Conservation (phyloP, 2,888 invertebrate species). For the Elmis aenea region DNA sequence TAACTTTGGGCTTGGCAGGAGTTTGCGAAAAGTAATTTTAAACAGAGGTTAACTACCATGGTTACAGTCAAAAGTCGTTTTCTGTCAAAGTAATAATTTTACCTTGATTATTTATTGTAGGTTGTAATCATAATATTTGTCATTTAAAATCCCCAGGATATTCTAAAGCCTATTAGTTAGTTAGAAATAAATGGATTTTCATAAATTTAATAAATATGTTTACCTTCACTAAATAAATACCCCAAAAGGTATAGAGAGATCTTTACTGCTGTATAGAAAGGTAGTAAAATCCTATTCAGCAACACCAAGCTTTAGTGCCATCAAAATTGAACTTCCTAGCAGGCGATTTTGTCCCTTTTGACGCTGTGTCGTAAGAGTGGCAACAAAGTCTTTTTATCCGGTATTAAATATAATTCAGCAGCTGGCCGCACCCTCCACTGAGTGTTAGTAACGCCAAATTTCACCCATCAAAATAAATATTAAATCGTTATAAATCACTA, state of each 20-base stretch:
- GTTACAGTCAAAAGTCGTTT: no score
- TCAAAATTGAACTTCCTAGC: conserved; percentile 27
- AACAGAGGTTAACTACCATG: no score
- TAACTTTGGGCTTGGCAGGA: no score
- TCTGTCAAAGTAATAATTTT: no score
- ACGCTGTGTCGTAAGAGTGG: conserved; percentile 13
- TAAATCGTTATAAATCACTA: conserved; percentile 49
- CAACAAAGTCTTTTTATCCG: conserved; percentile 26
- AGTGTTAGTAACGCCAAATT: conserved; percentile 49
- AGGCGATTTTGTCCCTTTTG: conserved; percentile 31
- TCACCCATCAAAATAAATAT: conserved; percentile 52
- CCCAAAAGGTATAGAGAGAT: conserved; percentile 15
- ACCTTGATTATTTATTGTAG: no score
- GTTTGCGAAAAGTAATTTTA: no score
- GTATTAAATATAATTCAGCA: conserved; percentile 43
- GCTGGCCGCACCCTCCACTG: conserved; percentile 42
- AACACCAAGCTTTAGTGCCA: conserved; percentile 32
- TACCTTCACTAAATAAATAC: conserved; percentile 22
- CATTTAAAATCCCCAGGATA: no score
- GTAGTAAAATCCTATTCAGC: conserved; percentile 42
- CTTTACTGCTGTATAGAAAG: conserved; percentile 33
- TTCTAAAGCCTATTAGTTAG: no score
- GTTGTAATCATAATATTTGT: no score
- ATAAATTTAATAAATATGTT: no score
- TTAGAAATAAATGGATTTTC: no score